Evolutionary conservation across 2,888 invertebrate species (phyloP).

Genomic region (Vesta saturnalis): DNA sequence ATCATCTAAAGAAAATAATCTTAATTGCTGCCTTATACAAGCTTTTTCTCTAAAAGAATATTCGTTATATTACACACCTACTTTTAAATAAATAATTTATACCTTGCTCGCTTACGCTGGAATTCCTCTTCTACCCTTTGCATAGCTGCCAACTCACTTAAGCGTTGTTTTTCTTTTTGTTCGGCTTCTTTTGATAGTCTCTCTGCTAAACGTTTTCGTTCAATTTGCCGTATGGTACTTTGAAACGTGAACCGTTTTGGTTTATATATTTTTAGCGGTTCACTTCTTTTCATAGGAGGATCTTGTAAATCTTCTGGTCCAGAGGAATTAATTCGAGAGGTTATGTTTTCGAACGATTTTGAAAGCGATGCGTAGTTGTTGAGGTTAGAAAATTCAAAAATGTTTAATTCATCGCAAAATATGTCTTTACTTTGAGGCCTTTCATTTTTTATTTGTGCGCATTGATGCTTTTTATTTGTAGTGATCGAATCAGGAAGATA

Average conservation of each 20-base stretch:
- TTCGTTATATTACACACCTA: neutral
- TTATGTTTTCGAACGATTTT: conserved; percentile 64
- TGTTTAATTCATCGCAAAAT: conserved; percentile 39
- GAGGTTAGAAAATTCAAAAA: conserved; percentile 35
- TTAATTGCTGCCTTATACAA: conserved; percentile 77
- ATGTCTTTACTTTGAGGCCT: conserved; percentile 39
- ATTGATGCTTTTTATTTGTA: conserved; percentile 35
- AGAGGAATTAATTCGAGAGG: conserved; percentile 47
- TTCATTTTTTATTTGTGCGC: conserved; percentile 29
- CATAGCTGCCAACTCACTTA: conserved; percentile 84
- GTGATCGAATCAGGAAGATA: conserved; percentile 70
- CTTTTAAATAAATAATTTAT: conserved; percentile 20
- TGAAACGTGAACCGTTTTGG: conserved; percentile 83
- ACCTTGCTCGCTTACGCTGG: conserved; percentile 79
- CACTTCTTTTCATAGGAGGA: conserved; percentile 40
- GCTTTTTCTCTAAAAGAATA: conserved; percentile 71
- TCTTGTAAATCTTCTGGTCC: conserved; percentile 59
- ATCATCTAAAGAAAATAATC: conserved; percentile 74
- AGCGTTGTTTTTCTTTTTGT: conserved; percentile 77
- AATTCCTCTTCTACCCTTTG: conserved; percentile 88
- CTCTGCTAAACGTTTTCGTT: conserved; percentile 77
- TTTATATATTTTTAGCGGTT: conserved; percentile 48
- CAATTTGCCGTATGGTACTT: conserved; percentile 84
- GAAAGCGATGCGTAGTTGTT: conserved; percentile 53
- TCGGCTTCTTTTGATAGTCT: conserved; percentile 81